A percentile compares a stretch with the other conserved stretches of the same genome.
Conservation (phyloP, 2,113 vertebrate species). For the Geococcyx californianus region DNA sequence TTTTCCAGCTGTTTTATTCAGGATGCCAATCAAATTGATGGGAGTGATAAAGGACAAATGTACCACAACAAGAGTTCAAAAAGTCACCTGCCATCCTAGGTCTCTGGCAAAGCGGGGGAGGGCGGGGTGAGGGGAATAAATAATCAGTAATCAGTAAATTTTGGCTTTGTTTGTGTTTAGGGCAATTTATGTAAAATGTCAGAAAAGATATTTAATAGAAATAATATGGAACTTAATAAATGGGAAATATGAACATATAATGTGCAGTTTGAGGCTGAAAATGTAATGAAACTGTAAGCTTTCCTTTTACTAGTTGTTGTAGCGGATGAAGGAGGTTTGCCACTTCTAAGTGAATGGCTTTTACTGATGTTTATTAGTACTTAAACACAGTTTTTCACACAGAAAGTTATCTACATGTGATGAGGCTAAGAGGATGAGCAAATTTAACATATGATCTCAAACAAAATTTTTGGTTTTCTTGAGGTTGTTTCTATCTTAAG, state of each 20-base stretch:
- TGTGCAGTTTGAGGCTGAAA: not conserved
- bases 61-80: not conserved
- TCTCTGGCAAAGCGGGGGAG: not conserved
- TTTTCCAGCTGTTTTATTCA: not conserved
- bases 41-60: not conserved
- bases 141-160: not conserved
- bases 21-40: not conserved
- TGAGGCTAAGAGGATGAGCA: not conserved
- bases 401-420: not conserved
- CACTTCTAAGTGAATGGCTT: not conserved
- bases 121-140: too few relatives aligned
- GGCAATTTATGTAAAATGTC: not conserved
- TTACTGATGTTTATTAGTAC: not conserved
- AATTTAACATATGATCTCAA: not conserved
- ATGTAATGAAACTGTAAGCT: not conserved
- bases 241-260: not conserved
- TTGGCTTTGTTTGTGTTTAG: not conserved
- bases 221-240: not conserved
- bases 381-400: not conserved
- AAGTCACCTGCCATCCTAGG: not conserved
- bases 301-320: not conserved
- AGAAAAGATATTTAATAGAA: not conserved
- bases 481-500: not conserved
- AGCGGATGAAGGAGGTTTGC: not conserved
- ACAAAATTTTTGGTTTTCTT: not conserved